Base-by-base conservation (phyloP, 2,797 vertebrate genomes). In the Lophotriccus pileatus region DNA sequence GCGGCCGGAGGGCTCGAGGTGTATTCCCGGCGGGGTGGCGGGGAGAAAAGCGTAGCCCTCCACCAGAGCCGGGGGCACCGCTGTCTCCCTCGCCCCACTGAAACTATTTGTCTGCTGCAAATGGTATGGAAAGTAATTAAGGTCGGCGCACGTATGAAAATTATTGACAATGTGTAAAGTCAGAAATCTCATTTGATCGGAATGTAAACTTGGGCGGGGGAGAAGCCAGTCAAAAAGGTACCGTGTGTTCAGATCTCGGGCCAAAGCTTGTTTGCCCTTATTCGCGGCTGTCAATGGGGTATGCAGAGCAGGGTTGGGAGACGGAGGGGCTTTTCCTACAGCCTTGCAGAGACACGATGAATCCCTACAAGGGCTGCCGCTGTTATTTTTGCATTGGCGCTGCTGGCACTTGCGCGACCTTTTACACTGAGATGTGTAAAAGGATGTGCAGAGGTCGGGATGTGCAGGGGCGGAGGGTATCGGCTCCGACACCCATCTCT, bases 181-280 rank as follows among this genome's bases (percentile, higher is more conserved):
- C 53, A 82, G 89, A 93, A 96, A 94, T 87, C 90, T 94, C 94
- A 94, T 94, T 95, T 94, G 94, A 84, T 94, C 59, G 94, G 92
- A 95, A 96, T 94, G 94, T 87, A 92, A 96, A 96, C 94, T 75
- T 58, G 96, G 84, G 89, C 66, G 74, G 55, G 76, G 75, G 87
- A 90, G 78, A 90, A 87, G 74, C 69, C 84, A 58, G 70, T 72
- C 84, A 86, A 50, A 79, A 93, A 84, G 78, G 77, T 79, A 43
- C 91, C 63, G 87, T 19, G 58, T 14, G 88, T 68, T 96, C 88
- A 94, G 92, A 91, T 95, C 90, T 93, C 64, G 79, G 76, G 94
- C 92, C 94, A 95, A 93, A 55, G 21, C 52, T 12, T 46, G 64
- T 34, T 90, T 72, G 92, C 92, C 86, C 80, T 70, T n/a, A 43